These are phyloP conservation scores for Drosophila funebris DNA, from an alignment of 1,140 invertebrate genomes.

Conservation along the genomic window DNA sequence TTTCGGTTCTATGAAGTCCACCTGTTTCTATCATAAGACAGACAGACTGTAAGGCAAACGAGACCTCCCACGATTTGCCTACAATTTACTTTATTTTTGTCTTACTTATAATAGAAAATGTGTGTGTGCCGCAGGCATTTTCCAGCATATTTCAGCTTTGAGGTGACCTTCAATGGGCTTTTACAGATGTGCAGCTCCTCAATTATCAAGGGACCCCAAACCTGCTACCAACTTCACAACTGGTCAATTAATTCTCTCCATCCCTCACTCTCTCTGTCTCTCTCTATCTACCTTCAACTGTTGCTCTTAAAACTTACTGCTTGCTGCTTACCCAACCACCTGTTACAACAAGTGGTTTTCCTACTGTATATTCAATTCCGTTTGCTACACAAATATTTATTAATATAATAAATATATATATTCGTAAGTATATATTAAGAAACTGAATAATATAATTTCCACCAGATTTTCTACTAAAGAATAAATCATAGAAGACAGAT, in stretches of 20 bases:
- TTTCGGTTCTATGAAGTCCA: constrained; percentile 3
- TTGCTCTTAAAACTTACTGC: too few species aligned
- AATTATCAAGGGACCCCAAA: constrained; percentile 5
- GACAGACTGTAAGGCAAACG: not conserved
- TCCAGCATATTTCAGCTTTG: not conserved
- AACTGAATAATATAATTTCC: too few species aligned
- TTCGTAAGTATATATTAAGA: too few species aligned
- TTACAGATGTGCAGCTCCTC: constrained; percentile 14
- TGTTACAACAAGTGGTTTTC: too few species aligned
- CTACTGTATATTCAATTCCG: too few species aligned
- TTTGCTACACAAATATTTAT: too few species aligned
- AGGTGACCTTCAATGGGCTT: constrained; percentile 13
- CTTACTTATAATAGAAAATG: not conserved
- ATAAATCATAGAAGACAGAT: too few species aligned
- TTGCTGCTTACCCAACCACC: too few species aligned
- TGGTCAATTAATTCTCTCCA: not conserved
- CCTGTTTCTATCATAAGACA: not conserved
- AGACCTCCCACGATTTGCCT: not conserved
- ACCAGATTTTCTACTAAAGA: too few species aligned
- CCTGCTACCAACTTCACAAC: not conserved
- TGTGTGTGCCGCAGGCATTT: constrained; percentile 2
- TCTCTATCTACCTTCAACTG: too few species aligned
- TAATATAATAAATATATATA: too few species aligned
- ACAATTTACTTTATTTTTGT: constrained; percentile 20
- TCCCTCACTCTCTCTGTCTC: too few species aligned